Evolutionary conservation across 2,113 vertebrate genomes (phyloP), one percentile per base, ranked within the genome.

Genomic region (Cynoglossus semilaevis): DNA sequence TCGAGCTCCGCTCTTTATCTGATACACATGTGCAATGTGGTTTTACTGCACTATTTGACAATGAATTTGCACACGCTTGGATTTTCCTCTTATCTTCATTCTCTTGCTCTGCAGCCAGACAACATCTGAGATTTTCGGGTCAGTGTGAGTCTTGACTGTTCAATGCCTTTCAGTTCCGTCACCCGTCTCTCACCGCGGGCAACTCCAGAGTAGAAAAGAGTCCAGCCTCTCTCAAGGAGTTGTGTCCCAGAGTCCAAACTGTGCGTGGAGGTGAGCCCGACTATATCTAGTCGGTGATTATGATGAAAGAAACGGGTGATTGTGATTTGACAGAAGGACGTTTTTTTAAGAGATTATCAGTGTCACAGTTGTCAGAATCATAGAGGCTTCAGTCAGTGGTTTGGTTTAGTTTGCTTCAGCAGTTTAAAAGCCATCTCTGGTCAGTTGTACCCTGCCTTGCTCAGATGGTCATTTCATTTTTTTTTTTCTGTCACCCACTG

Each of bases 261-360:
- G n/a, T n/a, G n/a, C n/a, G n/a, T n/a, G n/a, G n/a, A n/a, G n/a
- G n/a, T n/a, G n/a, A n/a, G n/a, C n/a, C n/a, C n/a, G n/a, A n/a
- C n/a, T n/a, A n/a, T n/a, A n/a, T n/a, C n/a, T n/a, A n/a, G n/a
- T n/a, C n/a, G n/a, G n/a, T n/a, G n/a, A 67, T 43, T 35, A 48
- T n/a, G 55, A 29, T 53, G 36, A 70, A 66, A 54, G 46, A 62
- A 70, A 67, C 18, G 46, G 82, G 80, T 67, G 71, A 90, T 29
- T 29, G 22, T 29, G 86, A 85, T 61, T 57, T 51, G 50, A 85
- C 77, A 72, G 88, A 81, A 74, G 88, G 90, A 89, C 83, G 86
- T 83, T 29, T 29, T 83, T 80, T 67, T 67, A 58, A 72, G 77
- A 81, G 64, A 80, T 85, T 61, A 79, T 67, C 57, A 54, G 67